phyloP scores from a whole-genome alignment of 2,797 vertebrate genomes.

The Knipowitschia caucasica region DNA sequence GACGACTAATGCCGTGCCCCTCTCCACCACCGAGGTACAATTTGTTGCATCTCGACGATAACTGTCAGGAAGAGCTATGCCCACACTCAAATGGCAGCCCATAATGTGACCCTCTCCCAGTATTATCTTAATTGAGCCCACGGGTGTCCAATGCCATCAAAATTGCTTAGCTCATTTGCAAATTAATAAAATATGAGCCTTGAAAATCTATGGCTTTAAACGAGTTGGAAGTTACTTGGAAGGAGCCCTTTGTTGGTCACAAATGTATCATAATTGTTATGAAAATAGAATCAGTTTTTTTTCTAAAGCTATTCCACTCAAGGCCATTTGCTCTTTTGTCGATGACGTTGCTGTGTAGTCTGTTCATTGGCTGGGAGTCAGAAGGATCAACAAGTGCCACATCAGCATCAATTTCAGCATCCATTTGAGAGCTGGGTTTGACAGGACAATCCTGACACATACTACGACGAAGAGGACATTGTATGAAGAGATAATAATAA shows the following conservation, averaged over 20 bases:
- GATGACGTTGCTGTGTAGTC: conserved; percentile 22
- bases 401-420: conserved; percentile 50
- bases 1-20: conserved; percentile 62
- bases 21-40: conserved; percentile 71
- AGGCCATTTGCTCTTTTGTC: conserved; percentile 14
- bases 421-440: too few species aligned
- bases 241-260: conserved; percentile 33
- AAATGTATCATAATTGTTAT: conserved; percentile 22
- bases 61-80: conserved; percentile 82
- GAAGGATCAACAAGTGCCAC: conserved; percentile 59
- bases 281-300: neutral
- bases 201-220: conserved; percentile 64
- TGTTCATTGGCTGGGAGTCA: conserved; percentile 28
- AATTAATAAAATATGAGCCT: conserved; percentile 80
- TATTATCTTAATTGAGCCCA: conserved; percentile 83
- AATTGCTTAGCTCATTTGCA: conserved; percentile 81
- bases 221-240: conserved; percentile 66
- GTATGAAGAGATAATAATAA: conserved; percentile 66
- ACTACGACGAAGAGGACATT: conserved; percentile 47
- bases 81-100: conserved; percentile 74
- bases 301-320: neutral
- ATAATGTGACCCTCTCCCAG: conserved; percentile 77
- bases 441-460: conserved; percentile 48
- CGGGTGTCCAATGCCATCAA: conserved; percentile 72
- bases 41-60: conserved; percentile 80